phyloP scores from a whole-genome alignment of 2,113 vertebrate genomes.

The Galemys pyrenaicus region DNA sequence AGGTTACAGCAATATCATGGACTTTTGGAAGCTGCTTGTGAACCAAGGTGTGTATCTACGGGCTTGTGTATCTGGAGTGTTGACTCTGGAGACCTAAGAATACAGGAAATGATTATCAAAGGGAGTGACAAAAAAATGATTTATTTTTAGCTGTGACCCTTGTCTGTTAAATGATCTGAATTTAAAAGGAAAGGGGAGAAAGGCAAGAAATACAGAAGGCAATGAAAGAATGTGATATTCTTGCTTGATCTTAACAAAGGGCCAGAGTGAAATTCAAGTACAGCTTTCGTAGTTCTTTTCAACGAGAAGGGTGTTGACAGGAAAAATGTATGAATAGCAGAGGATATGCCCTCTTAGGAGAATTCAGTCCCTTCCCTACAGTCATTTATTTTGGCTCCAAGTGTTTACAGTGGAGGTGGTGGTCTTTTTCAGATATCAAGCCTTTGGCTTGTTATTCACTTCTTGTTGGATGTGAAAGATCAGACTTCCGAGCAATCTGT shows the following conservation, averaged over 20 bases:
- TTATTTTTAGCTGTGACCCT: constrained; percentile 77
- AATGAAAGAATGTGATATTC: constrained; percentile 58
- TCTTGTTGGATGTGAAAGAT: background rate
- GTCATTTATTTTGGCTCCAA: background rate
- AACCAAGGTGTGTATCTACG: background rate
- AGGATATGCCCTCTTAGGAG: background rate
- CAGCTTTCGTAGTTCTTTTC: constrained; percentile 49
- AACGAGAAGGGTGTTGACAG: constrained; percentile 52
- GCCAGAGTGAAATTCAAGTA: constrained; percentile 39
- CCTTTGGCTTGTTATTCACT: background rate
- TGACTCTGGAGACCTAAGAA: background rate
- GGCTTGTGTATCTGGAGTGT: background rate
- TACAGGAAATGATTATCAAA: background rate
- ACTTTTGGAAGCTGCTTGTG: background rate
- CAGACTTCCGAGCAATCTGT: background rate
- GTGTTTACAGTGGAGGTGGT: background rate
- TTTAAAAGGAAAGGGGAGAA: constrained; percentile 34
- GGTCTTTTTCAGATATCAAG: background rate
- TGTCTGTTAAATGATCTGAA: constrained; percentile 66
- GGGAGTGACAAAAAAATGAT: constrained; percentile 68
- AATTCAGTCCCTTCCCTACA: background rate
- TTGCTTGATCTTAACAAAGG: constrained; percentile 69
- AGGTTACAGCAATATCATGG: background rate
- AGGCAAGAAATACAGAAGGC: constrained; percentile 54
- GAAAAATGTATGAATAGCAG: background rate